A percentile compares a stretch with the other conserved stretches of the same genome.
Evolutionary conservation across 23 tunicate genomes (phyloP).

Genomic region (Trididemnum nubilum): DNA sequence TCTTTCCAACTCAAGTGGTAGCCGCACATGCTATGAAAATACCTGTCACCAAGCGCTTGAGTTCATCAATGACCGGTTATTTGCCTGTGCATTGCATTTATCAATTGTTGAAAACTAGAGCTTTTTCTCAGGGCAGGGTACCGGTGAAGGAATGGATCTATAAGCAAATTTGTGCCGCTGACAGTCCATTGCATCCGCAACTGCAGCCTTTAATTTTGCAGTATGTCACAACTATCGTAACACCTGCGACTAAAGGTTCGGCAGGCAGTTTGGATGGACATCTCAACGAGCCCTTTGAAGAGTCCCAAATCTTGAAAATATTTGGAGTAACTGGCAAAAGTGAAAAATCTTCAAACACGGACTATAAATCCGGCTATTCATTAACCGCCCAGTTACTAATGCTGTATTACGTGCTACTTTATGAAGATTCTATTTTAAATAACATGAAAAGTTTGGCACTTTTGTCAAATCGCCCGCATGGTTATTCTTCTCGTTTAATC

Average conservation of each 20-base stretch:
- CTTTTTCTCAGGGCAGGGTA: slow-evolving; percentile 67
- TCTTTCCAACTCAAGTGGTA: slow-evolving; percentile 85
- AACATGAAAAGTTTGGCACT: slow-evolving; percentile 70
- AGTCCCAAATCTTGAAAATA: slow-evolving; percentile 49
- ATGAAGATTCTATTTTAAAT: slow-evolving; percentile 74
- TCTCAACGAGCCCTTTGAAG: slow-evolving; percentile 74
- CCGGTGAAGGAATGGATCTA: slow-evolving; percentile 88
- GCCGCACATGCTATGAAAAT: slow-evolving; percentile 88
- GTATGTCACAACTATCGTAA: slow-evolving; percentile 74
- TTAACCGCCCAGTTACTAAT: slow-evolving; percentile 71
- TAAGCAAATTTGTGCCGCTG: slow-evolving; percentile 80
- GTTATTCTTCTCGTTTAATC: slow-evolving; percentile 58
- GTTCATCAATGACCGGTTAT: slow-evolving; percentile 77
- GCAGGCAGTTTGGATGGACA: slow-evolving; percentile 36
- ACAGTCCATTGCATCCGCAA: slow-evolving; percentile 84
- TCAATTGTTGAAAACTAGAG: slow-evolving; percentile 84
- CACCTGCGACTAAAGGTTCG: slow-evolving; percentile 58
- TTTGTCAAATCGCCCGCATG: slow-evolving; percentile 57
- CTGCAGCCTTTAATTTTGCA: slow-evolving; percentile 67
- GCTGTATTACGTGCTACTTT: slow-evolving; percentile 84
- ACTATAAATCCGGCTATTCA: slow-evolving; percentile 13
- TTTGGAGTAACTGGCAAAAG: slow-evolving; percentile 33
- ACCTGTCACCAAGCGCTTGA: slow-evolving; percentile 72
- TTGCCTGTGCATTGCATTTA: slow-evolving; percentile 91
- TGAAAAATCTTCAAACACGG: neutral